Conservation (phyloP, 2,113 vertebrate genomes). For the Patagioenas fasciata region DNA sequence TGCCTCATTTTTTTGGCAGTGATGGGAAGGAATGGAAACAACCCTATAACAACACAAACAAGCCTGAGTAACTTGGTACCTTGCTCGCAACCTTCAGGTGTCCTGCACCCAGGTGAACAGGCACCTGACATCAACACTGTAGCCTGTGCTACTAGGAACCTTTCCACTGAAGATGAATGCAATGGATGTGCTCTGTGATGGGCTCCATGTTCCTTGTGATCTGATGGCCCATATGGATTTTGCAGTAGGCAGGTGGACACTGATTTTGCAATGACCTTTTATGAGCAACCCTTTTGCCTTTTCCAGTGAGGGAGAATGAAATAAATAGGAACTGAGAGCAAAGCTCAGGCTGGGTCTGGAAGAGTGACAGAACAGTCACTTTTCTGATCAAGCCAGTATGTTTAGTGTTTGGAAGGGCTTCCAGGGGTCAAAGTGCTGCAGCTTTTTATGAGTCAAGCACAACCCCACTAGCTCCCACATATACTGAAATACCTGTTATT, state of each 20-base stretch:
- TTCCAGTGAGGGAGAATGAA: slow-evolving; percentile 19
- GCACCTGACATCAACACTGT: neutral
- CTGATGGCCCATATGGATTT: neutral
- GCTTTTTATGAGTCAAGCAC: neutral
- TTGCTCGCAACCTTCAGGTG: neutral
- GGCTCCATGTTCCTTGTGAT: neutral
- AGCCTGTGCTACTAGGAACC: neutral
- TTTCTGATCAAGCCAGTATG: neutral
- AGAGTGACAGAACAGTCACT: neutral
- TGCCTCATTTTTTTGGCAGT: neutral
- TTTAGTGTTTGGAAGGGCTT: neutral
- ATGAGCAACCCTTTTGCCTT: slow-evolving; percentile 40
- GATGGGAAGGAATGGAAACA: neutral
- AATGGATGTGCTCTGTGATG: neutral
- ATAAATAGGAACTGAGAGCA: slow-evolving; percentile 7
- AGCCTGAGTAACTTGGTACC: neutral
- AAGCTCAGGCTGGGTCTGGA: neutral
- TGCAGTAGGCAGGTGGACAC: neutral
- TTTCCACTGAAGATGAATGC: neutral
- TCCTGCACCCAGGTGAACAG: neutral
- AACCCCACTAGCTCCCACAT: rapidly evolving
- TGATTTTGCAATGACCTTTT: slow-evolving; percentile 49
- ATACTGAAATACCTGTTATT: neutral
- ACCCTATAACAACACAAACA: neutral
- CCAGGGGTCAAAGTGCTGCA: neutral